Evolutionary conservation across 2,113 vertebrate species (phyloP), one percentile per base, ranked within the genome.

Genomic region (Murina feae): DNA sequence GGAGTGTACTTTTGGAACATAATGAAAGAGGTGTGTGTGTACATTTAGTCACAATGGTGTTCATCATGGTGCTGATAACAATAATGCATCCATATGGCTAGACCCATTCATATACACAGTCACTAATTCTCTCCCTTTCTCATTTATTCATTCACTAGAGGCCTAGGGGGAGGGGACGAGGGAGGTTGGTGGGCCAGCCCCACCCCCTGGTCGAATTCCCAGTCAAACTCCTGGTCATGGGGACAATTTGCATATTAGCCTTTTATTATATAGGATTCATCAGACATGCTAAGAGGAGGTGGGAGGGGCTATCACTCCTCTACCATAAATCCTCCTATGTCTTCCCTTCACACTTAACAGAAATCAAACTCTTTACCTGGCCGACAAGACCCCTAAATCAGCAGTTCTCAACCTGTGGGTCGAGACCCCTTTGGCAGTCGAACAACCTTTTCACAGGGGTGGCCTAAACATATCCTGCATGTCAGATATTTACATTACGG

Each of bases 81-180:
- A 3, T 1, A 11, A 6, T 1, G 0, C 4, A 5, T 30, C 69
- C 37, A 0, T 20, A 6, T 2, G 32, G 6, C 53, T 28, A 42
- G 23, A 35, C 21, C 47, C 7, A 0, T 18, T 11, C 82, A 8
- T 1, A 8, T 66, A 32, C 76, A 9, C 16, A 2, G 1, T 39
- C 55, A 37, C 9, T 0, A 13, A 30, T 13, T 53, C 44, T 28
- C 20, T 83, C 44, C n/a, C 32, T 55, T 65, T 13, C 13, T 89
- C 58, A 18, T 35, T 28, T 25, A 25, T 28, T 21, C 47, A 39
- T 10, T 55, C 49, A 49, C 44, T 44, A 44, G 44, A 44, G 44
- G 44, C 44, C 44, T 11, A 9, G 44, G 42, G 44, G 44, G 44
- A 44, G 44, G 1, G 44, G 44, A 44, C 44, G 0, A 44, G 44